Conservation (phyloP, 1,140 invertebrate genomes). For the Drosophila oshimai region DNA sequence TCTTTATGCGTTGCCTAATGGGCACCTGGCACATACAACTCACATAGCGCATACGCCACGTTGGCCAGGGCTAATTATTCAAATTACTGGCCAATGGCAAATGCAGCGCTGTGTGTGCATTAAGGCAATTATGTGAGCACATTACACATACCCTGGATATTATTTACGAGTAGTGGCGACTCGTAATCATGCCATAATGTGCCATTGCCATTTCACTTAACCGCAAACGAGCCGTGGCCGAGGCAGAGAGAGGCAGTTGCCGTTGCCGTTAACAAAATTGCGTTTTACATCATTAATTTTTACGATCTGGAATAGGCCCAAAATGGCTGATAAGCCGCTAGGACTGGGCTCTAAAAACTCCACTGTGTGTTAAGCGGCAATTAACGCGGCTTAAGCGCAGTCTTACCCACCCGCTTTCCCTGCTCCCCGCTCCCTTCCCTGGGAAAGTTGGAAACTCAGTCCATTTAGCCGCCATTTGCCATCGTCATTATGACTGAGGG, state of each 20-base stretch:
- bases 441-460: constrained; percentile 39
- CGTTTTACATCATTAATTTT: constrained; percentile 81
- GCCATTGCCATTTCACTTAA: constrained; percentile 79
- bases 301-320: constrained; percentile 73
- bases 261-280: constrained; percentile 79
- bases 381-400: constrained; percentile 62
- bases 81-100: constrained; percentile 55
- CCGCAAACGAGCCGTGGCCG: constrained; percentile 77
- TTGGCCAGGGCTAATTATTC: constrained; percentile 65
- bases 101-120: constrained; percentile 59
- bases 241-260: constrained; percentile 54
- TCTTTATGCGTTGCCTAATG: constrained; percentile 40
- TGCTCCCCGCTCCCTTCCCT: background rate
- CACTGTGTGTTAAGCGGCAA: constrained; percentile 64
- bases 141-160: constrained; percentile 43
- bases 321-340: constrained; percentile 72
- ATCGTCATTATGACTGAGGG: constrained; percentile 40
- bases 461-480: constrained; percentile 42
- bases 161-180: constrained; percentile 60
- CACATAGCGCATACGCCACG: constrained; percentile 66
- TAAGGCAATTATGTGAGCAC: constrained; percentile 61
- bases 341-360: constrained; percentile 10
- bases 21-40: constrained; percentile 25
- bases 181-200: constrained; percentile 55
- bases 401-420: background rate